phyloP scores from a whole-genome alignment of 1,140 invertebrate genomes.

The Drosophila mayri region DNA sequence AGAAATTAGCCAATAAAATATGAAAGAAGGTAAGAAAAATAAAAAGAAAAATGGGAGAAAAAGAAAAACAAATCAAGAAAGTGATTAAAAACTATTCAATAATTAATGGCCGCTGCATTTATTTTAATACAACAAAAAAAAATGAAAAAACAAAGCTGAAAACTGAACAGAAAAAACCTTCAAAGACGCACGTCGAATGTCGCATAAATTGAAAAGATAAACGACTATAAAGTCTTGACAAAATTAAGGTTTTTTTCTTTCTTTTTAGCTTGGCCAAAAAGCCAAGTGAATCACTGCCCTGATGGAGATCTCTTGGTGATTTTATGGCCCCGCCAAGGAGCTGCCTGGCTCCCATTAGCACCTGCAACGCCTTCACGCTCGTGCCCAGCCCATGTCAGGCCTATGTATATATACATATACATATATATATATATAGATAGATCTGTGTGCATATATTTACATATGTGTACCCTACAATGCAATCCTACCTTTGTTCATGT shows the following conservation, averaged over 20 bases:
- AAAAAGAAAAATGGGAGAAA: background rate
- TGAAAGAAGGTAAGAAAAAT: background rate
- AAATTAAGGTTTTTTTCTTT: constrained; percentile 12
- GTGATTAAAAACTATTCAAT: constrained; percentile 14
- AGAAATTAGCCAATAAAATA: constrained; percentile 4
- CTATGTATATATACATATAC: background rate
- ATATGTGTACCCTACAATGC: background rate
- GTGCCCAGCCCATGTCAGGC: constrained; percentile 4
- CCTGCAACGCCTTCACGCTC: constrained; percentile 25
- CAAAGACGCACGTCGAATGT: constrained; percentile 30
- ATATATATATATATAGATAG: background rate
- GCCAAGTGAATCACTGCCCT: constrained; percentile 22
- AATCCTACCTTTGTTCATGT: constrained; percentile 27
- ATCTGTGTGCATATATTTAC: background rate
- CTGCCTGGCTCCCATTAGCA: constrained; percentile 29
- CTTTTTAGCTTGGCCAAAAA: constrained; percentile 6
- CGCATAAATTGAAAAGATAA: constrained; percentile 41
- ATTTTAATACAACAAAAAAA: constrained; percentile 1
- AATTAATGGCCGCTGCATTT: constrained; percentile 32
- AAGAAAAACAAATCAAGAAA: background rate
- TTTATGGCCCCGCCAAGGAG: background rate
- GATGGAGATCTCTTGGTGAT: constrained; percentile 4
- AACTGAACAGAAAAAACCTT: constrained; percentile 30
- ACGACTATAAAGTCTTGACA: constrained; percentile 20
- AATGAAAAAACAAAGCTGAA: background rate